Conservation (phyloP, 2,113 vertebrate genomes). For the Thunnus thynnus region DNA sequence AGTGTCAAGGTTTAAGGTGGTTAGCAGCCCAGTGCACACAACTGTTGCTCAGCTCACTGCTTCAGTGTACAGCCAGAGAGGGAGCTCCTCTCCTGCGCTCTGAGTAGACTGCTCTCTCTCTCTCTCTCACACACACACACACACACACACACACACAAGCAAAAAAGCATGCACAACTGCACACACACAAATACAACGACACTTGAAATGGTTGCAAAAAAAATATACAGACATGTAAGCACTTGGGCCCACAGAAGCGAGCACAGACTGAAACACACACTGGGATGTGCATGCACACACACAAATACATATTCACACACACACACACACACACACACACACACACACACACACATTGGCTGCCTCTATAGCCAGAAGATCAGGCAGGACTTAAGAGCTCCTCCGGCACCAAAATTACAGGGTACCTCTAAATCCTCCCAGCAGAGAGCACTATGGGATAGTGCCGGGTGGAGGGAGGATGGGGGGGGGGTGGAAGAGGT, state of each 20-base stretch:
- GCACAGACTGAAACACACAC: constrained; percentile 41
- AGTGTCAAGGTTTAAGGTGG: constrained; percentile 58
- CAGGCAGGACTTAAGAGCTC: constrained; percentile 80
- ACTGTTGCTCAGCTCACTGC: constrained; percentile 72
- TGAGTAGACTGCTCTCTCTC: constrained; percentile 49
- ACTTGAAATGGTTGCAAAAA: constrained; percentile 42
- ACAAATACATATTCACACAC: constrained; percentile 35
- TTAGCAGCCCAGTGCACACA: constrained; percentile 55
- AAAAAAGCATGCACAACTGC: constrained; percentile 6
- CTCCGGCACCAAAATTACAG: constrained; percentile 81
- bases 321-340: constrained; percentile 1
- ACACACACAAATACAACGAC: constrained; percentile 25
- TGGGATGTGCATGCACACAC: constrained; percentile 27
- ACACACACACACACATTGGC: constrained; percentile 33
- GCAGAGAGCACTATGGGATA: constrained; percentile 82
- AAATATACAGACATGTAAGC: constrained; percentile 54
- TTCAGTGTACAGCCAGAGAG: constrained; percentile 68
- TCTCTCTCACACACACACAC: not conserved
- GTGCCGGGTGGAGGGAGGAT: constrained; percentile 14
- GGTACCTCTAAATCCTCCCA: constrained; percentile 82
- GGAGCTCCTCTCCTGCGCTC: constrained; percentile 68
- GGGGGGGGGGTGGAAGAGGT: not conserved
- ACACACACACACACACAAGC: not conserved
- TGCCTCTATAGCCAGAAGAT: constrained; percentile 73
- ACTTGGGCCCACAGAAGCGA: constrained; percentile 27